Evolutionary conservation across 2,797 vertebrate species (phyloP), one percentile per base, ranked within the genome.

Genomic region (Periophthalmus magnuspinnatus): DNA sequence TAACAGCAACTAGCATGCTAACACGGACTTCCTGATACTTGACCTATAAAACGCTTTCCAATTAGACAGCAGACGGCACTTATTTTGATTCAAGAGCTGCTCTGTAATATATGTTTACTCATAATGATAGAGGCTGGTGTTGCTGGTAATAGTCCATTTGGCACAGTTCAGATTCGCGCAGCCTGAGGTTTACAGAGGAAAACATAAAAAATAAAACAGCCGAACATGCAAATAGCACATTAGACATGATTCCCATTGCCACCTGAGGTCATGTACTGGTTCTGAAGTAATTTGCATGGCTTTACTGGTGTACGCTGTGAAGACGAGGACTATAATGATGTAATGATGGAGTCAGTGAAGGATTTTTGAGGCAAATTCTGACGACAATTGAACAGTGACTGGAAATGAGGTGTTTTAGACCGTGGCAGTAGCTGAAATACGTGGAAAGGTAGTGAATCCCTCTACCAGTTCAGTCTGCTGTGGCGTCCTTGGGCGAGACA

Each of bases 91-190:
- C 34, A 2, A 36, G 7, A 36, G 7, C 6, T 36, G 34, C 36
- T 38, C 2, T 8, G 2, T 28, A 28, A 28, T 1, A 28, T 28
- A 11, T 8, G n/a, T 69, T 70, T 47, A 22, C 63, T 69, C 69
- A 32, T 33, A 16, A 34, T 56, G 77, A 72, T 73, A 80, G 67
- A 71, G 38, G 2, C 73, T 80, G 77, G 77, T 82, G 81, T 13
- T 70, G 80, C 81, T 71, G 5, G 7, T 34, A 68, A 16, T 62
- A 16, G 60, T 28, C 80, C 33, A 60, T 5, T 5, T 64, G 70
- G 75, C 63, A 54, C 54, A 22, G 52, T 17, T 67, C 56, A 64
- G 59, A 81, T 36, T 61, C 2, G 9, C 52, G 1, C 55, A 57
- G 55, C 16, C 24, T 6, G 55, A 1, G 28, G 24, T 17, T 24